Evolutionary conservation across 2,797 vertebrate genomes (phyloP), one percentile per base, ranked within the genome.

Genomic region (Myioborus miniatus): DNA sequence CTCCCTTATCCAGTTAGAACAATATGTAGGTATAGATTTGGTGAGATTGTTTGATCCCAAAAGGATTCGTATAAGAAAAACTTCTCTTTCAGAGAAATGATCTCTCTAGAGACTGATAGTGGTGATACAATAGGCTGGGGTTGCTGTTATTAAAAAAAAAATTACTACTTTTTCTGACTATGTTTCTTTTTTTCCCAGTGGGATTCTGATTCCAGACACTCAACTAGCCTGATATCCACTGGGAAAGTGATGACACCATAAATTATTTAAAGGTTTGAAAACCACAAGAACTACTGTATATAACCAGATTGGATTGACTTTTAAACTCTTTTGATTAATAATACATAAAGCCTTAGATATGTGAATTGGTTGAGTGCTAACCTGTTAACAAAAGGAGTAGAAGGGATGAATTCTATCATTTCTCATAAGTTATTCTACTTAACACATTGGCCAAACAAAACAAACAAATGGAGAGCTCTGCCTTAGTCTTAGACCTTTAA

Each of bases 241-340:
- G 97, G 96, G 97, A 95, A 97, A 97, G 97, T 86, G 96, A 98
- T 97, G 97, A 97, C 97, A 97, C 96, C 97, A 97, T 98, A 97
- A 98, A 98, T 98, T 98, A 98, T 98, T 98, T 97, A 98, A 97
- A 97, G 96, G 91, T 95, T 98, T 97, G 97, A 97, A 97, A 98
- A 97, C 97, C 97, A 97, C 92, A 89, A 96, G 97, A 96, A 97
- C 95, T 97, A 97, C 97, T 97, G 96, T 97, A 97, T 97, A 97
- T 97, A 97, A 97, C 97, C 96, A 97, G 97, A 98, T 97, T 98
- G 97, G 97, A 98, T 97, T 98, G 98, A 97, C 97, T 98, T 98
- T 98, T 98, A 96, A 98, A 97, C 97, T 98, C 96, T 97, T 98
- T 97, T 98, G 97, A 98, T 98, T 97, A 98, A 98, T 98, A 98